phyloP scores from a whole-genome alignment of 2,888 invertebrate genomes.

The Latrodectus hesperus region DNA sequence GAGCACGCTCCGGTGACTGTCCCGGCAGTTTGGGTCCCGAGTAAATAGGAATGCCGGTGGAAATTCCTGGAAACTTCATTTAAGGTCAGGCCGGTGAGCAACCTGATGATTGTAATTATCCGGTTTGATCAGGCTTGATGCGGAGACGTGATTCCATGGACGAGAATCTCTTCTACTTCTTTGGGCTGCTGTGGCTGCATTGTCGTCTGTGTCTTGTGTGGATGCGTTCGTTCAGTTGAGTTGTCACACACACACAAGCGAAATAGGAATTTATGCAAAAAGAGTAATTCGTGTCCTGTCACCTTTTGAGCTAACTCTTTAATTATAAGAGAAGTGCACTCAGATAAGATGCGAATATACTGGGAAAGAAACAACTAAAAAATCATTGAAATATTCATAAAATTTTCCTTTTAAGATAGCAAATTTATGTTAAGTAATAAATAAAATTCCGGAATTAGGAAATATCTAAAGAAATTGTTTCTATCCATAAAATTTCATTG shows the following conservation, averaged over 20 bases:
- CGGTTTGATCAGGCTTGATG: conserved; percentile 57
- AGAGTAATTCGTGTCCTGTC: neutral
- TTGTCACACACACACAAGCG: neutral
- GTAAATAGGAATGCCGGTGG: conserved; percentile 40
- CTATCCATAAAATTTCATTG: too few relatives aligned
- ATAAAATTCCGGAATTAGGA: too few relatives aligned
- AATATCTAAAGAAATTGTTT: too few relatives aligned
- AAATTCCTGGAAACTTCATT: conserved; percentile 52
- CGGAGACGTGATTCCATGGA: conserved; percentile 41
- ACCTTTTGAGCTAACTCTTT: too few relatives aligned
- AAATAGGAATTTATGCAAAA: neutral
- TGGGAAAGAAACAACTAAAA: too few relatives aligned
- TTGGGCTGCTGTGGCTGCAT: neutral
- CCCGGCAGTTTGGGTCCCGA: conserved; percentile 21
- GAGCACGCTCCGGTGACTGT: neutral
- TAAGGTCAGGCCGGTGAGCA: conserved; percentile 41
- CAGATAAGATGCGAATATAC: too few relatives aligned
- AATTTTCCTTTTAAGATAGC: too few relatives aligned
- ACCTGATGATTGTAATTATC: conserved; percentile 67
- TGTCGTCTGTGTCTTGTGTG: neutral
- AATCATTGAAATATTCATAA: too few relatives aligned
- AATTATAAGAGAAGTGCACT: too few relatives aligned
- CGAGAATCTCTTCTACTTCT: neutral
- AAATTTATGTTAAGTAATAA: too few relatives aligned
- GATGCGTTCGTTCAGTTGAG: neutral